Percentiles rank a stretch among this genome's conserved stretches.
phyloP scores from a whole-genome alignment of 2,888 invertebrate species.

The Leistus spinibarbis region DNA sequence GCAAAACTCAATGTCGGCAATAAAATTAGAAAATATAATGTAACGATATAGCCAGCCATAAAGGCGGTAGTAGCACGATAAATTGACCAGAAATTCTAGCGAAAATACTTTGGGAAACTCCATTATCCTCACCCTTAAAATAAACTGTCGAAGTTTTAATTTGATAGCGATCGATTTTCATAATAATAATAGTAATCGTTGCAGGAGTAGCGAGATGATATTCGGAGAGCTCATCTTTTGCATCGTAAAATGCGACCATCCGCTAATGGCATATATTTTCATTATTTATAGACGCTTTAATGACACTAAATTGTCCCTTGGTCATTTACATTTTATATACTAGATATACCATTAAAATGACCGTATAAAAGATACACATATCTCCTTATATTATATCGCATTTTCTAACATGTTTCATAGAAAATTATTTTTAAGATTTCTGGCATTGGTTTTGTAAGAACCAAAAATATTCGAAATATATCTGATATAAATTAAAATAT shows the following conservation, averaged over 20 bases:
- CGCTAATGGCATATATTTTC: conserved; percentile 34
- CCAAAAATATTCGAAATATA: too few species aligned
- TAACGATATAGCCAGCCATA: neutral
- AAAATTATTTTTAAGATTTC: too few species aligned
- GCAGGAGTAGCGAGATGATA: neutral
- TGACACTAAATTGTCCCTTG: conserved; percentile 33
- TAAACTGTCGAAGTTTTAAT: conserved; percentile 35
- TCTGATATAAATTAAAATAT: too few species aligned
- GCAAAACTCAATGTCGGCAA: neutral
- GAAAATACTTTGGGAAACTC: neutral
- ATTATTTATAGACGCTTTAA: conserved; percentile 33
- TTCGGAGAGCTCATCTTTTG: conserved; percentile 15
- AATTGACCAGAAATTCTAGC: neutral
- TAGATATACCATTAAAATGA: conserved; percentile 26
- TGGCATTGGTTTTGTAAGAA: too few species aligned
- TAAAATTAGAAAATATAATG: neutral
- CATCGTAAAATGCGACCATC: conserved; percentile 16
- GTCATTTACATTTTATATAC: conserved; percentile 19
- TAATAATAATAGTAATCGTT: conserved; percentile 5
- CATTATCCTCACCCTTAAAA: neutral
- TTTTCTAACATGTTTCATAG: too few species aligned
- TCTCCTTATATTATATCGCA: neutral
- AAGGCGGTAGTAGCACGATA: neutral
- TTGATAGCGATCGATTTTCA: conserved; percentile 13
- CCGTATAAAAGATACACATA: conserved; percentile 3